These are phyloP conservation scores for Heliconius cydno DNA, from an alignment of 2,888 invertebrate species.

Conservation along the genomic window DNA sequence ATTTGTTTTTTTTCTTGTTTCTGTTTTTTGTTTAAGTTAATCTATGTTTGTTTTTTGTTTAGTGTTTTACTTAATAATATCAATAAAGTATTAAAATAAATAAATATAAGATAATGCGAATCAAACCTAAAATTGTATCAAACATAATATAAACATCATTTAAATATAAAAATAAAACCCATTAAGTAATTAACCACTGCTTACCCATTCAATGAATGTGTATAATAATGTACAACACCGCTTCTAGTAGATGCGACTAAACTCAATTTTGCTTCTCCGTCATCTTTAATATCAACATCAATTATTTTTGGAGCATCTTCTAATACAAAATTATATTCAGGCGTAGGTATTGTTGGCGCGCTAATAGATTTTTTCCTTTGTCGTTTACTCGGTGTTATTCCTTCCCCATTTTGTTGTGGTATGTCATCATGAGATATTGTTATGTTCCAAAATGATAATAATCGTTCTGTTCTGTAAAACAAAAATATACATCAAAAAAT, in stretches of 20 bases:
- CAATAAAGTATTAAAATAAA: too few species aligned
- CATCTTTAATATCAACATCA: constrained; percentile 77
- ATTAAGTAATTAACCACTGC: constrained; percentile 44
- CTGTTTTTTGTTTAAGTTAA: too few species aligned
- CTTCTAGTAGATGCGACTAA: constrained; percentile 86
- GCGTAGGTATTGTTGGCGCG: constrained; percentile 53
- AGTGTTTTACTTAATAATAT: too few species aligned
- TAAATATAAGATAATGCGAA: too few species aligned
- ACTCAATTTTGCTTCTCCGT: constrained; percentile 79
- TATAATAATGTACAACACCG: constrained; percentile 91
- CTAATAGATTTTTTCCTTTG: constrained; percentile 65
- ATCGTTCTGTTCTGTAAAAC: constrained; percentile 71
- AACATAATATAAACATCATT: too few species aligned
- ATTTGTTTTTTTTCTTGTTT: too few species aligned
- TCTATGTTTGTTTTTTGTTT: too few species aligned
- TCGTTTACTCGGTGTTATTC: constrained; percentile 63
- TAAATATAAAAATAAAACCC: too few species aligned
- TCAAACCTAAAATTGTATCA: too few species aligned
- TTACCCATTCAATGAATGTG: constrained; percentile 90
- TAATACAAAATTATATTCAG: constrained; percentile 85
- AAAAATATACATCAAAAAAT: too few species aligned
- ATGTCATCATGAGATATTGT: constrained; percentile 64
- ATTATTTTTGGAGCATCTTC: constrained; percentile 86
- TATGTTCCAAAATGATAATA: constrained; percentile 77
- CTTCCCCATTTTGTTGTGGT: constrained; percentile 66